Evolutionary conservation across 2,888 invertebrate species (phyloP), one percentile per base, ranked within the genome.

Genomic region (Latrodectus hesperus): DNA sequence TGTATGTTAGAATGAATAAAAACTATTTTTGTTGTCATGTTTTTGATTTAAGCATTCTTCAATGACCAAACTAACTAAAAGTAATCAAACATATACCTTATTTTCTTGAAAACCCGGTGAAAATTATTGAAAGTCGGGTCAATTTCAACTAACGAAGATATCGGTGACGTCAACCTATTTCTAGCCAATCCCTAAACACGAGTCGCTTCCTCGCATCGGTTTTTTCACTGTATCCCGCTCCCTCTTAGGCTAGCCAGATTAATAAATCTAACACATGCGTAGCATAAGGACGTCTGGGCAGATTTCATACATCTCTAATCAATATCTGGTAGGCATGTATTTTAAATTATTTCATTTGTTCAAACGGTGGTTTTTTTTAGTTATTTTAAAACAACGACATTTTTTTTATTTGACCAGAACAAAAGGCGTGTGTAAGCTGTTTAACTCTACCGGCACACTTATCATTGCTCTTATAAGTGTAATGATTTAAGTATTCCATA

Each of bases 211-310:
- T 87, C 77, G 81, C 81, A 81, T 65, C 86, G 16, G 60, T 60
- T 60, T 12, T n/a, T 67, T 55, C 68, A 52, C 22, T 70, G 22
- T 67, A 78, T 52, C 78, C 67, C 68, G 67, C 68, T 78, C 17
- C 52, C 78, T 16, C 17, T 73, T 11, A 16, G 60, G 12, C 60
- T 60, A 9, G n/a, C n/a, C 38, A 38, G 53, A 75, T 75, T 60
- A 53, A 70, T 55, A 38, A 75, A n/a, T 49, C 80, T 73, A 75
- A 82, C 86, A 87, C 86, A 81, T 87, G 86, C 81, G 81, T 81
- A 22, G 60, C 68, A 17, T 76, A 26, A 22, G 77, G 81, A 60
- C 64, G 80, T 12, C 55, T 52, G 49, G 70, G 52, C 65, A 72
- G 60, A 64, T 49, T 68, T 60, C 60, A 60, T 60, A 60, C 49